Evolutionary conservation across 1,140 invertebrate species (phyloP).

Genomic region (Panagrolaimus sp.): DNA sequence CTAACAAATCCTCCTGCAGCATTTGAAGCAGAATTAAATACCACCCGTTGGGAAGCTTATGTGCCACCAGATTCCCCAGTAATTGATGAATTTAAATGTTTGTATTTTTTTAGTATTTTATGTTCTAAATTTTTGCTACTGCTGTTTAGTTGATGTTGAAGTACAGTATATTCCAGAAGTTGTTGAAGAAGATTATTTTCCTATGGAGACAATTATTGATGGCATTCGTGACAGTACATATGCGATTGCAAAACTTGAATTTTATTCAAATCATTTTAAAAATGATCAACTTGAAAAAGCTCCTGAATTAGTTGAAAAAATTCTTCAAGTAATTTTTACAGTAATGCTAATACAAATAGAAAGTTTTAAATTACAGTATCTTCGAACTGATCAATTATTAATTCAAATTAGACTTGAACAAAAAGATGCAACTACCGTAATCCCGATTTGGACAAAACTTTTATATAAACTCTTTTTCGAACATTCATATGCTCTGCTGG

Average conservation of each 20-base stretch:
- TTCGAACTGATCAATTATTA: not conserved
- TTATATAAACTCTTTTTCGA: not conserved
- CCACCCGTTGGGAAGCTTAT: not conserved
- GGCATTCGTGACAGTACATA: not conserved
- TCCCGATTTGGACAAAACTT: not conserved
- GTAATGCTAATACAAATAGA: not conserved
- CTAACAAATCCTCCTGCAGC: not conserved
- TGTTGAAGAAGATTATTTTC: not conserved
- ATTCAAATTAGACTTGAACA: not conserved
- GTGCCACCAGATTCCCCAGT: not conserved
- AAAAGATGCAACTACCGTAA: not conserved
- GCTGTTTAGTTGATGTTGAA: not conserved
- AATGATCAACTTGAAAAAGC: not conserved
- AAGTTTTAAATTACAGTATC: not conserved
- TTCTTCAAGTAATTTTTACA: slow-evolving; percentile 1
- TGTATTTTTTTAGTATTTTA: not conserved
- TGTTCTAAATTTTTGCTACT: too few relatives aligned
- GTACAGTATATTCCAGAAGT: not conserved
- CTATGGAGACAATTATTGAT: slow-evolving; percentile 8
- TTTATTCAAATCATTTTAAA: not conserved
- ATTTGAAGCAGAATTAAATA: not conserved
- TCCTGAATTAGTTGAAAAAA: not conserved
- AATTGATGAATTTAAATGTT: not conserved
- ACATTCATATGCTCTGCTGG: not conserved
- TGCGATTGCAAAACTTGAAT: not conserved